Percentiles rank a stretch among this genome's conserved stretches.
Conservation (phyloP, 2,113 vertebrate species). For the Solenodon paradoxus region DNA sequence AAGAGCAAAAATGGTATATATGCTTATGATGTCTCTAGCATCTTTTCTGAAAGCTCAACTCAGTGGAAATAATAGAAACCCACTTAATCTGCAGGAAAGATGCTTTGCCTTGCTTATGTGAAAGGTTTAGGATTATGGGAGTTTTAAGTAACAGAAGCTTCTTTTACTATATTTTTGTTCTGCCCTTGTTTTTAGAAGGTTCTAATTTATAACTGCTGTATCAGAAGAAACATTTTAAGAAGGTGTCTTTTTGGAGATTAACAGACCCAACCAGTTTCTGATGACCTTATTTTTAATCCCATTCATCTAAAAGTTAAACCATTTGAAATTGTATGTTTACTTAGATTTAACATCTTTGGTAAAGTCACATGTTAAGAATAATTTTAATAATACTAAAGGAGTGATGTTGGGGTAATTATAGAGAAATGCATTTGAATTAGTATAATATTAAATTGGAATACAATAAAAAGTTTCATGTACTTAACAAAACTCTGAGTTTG, state of each 20-base stretch:
- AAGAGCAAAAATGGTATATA: not conserved
- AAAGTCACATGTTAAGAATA: not conserved
- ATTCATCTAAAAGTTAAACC: not conserved
- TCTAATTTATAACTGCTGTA: not conserved
- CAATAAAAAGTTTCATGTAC: slow-evolving; percentile 3
- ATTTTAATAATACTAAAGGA: slow-evolving; percentile 1
- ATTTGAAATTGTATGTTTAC: slow-evolving; percentile 5
- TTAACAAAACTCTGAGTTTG: slow-evolving; percentile 4
- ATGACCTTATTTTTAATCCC: not conserved
- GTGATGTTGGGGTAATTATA: not conserved
- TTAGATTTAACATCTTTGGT: not conserved
- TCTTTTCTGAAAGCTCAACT: not conserved
- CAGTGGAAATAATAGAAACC: not conserved
- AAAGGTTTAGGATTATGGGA: not conserved
- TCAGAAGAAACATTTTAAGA: not conserved
- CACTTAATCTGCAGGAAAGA: not conserved
- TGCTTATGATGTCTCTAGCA: not conserved
- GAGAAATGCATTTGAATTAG: slow-evolving; percentile 20
- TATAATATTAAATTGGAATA: not conserved
- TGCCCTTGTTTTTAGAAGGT: not conserved
- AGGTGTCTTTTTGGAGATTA: slow-evolving; percentile 9
- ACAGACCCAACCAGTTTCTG: not conserved
- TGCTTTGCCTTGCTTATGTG: not conserved
- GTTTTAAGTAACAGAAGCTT: not conserved
- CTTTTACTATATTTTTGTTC: not conserved